Conservation (phyloP, 2,888 invertebrate species). For the Ptychoptera contaminata region DNA sequence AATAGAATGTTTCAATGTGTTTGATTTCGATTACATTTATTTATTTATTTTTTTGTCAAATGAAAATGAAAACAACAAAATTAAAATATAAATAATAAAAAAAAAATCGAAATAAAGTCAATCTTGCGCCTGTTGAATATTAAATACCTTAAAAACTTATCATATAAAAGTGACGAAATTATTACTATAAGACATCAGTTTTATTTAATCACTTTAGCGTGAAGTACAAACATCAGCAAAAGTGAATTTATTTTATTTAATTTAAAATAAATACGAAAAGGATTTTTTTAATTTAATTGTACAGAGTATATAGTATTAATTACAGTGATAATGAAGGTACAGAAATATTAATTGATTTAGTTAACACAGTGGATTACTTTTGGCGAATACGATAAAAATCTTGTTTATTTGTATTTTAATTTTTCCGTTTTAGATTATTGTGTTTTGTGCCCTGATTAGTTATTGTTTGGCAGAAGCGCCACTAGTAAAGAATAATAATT, state of each 20-base stretch:
- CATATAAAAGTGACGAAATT: conserved; percentile 5
- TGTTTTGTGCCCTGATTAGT: conserved; percentile 11
- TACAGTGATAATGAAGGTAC: background rate
- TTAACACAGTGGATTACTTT: background rate
- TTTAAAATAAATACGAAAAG: background rate
- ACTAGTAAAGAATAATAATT: background rate
- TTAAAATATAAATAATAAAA: no score
- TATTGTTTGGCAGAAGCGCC: conserved; percentile 16
- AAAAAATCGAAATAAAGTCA: background rate
- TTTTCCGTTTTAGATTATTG: conserved; percentile 7
- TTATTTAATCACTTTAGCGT: background rate
- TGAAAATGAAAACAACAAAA: no score
- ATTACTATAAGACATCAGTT: conserved; percentile 3
- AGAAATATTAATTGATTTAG: background rate
- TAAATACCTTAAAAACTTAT: conserved; percentile 1
- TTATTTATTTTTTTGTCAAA: no score
- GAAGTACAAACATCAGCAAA: background rate
- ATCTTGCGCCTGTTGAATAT: background rate
- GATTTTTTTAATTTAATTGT: background rate
- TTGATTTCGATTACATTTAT: no score
- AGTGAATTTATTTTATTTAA: background rate
- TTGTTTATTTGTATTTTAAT: no score
- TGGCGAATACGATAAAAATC: background rate
- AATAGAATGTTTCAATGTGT: no score
- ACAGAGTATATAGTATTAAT: background rate